phyloP scores from a whole-genome alignment of 1,140 invertebrate species.

The Acromyrmex heyeri region DNA sequence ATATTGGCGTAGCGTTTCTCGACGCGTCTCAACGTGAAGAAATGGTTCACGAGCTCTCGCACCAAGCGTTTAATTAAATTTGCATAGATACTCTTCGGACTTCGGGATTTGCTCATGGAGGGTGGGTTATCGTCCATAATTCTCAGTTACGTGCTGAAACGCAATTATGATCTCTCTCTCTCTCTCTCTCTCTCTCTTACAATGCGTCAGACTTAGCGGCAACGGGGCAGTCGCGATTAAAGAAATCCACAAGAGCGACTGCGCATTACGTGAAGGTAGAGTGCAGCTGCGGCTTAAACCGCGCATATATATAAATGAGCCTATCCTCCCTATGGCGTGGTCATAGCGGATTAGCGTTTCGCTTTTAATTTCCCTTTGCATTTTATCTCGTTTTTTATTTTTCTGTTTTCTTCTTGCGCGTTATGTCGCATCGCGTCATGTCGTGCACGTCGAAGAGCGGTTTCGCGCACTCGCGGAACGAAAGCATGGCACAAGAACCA shows the following conservation, averaged over 20 bases:
- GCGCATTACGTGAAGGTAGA: slow-evolving; percentile 46
- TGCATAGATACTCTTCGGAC: slow-evolving; percentile 79
- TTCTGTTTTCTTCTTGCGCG: slow-evolving; percentile 26
- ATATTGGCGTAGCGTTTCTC: slow-evolving; percentile 28
- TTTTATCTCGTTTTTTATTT: slow-evolving; percentile 68
- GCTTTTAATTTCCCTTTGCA: slow-evolving; percentile 70
- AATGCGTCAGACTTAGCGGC: slow-evolving; percentile 79
- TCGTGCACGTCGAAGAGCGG: slow-evolving; percentile 3
- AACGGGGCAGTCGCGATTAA: slow-evolving; percentile 57
- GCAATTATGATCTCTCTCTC: slow-evolving; percentile 85
- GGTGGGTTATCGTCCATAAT: slow-evolving; percentile 78
- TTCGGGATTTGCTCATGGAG: slow-evolving; percentile 79
- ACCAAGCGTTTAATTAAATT: slow-evolving; percentile 56
- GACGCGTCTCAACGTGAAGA: slow-evolving; percentile 2
- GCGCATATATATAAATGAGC: slow-evolving; percentile 64
- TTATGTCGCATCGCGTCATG: not conserved
- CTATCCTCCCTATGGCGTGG: slow-evolving; percentile 6
- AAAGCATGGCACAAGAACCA: not conserved
- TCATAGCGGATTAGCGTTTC: slow-evolving; percentile 52
- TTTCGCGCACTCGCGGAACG: not conserved
- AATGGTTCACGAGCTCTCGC: slow-evolving; percentile 23
- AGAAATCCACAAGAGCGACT: slow-evolving; percentile 51
- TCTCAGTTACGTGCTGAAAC: slow-evolving; percentile 84
- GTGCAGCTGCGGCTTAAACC: slow-evolving; percentile 56
- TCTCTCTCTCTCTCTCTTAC: slow-evolving; percentile 80